Percentiles rank a stretch among this genome's conserved stretches.
These are phyloP conservation scores for Colaptes auratus DNA, from an alignment of 2,113 vertebrate species.

Conservation along the genomic window DNA sequence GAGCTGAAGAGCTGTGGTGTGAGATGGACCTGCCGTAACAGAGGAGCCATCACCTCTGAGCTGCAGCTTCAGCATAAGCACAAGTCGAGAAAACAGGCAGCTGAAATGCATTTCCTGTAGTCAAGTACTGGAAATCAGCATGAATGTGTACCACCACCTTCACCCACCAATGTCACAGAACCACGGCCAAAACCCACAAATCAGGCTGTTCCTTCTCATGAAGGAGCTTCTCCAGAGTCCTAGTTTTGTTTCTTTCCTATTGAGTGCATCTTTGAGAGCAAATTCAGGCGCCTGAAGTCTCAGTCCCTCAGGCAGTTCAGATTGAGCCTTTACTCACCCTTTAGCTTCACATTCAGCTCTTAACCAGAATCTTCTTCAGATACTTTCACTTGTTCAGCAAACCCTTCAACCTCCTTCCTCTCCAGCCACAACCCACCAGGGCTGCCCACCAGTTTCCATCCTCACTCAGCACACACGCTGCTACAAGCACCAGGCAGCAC, in stretches of 20 bases:
- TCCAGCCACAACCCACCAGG: not conserved
- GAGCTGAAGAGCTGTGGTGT: not conserved
- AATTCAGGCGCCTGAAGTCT: not conserved
- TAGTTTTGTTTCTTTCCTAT: not conserved
- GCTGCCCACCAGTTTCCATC: not conserved
- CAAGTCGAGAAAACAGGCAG: not conserved
- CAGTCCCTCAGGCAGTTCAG: not conserved
- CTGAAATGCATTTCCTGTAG: not conserved
- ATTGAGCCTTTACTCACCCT: not conserved
- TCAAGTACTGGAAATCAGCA: not conserved
- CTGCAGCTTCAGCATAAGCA: not conserved
- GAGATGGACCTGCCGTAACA: not conserved
- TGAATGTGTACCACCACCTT: not conserved
- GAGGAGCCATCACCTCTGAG: not conserved
- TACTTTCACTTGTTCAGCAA: not conserved
- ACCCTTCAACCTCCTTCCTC: not conserved
- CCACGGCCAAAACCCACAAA: not conserved
- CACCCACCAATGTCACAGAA: not conserved
- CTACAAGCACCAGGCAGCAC: not conserved
- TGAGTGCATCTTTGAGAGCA: not conserved
- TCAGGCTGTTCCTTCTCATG: not conserved
- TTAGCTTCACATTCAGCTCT: fast-evolving
- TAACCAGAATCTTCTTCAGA: not conserved
- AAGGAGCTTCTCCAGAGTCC: not conserved
- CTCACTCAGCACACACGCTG: not conserved